Conservation (phyloP, 2,797 vertebrate species). For the Chiroxiphia lanceolata region DNA sequence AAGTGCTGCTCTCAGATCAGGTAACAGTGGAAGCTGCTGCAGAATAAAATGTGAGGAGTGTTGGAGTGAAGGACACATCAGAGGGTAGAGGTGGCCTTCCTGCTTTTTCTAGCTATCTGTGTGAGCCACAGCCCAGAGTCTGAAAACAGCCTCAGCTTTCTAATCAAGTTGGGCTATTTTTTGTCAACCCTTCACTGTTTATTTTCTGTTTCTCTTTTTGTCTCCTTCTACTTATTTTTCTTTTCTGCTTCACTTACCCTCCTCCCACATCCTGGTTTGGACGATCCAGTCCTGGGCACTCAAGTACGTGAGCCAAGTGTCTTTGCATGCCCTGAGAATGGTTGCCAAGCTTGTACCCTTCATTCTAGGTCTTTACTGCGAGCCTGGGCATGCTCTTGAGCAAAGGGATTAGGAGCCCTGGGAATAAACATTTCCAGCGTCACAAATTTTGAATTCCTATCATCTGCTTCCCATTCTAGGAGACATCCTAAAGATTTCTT, state of each 20-base stretch:
- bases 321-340: background rate
- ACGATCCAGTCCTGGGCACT: background rate
- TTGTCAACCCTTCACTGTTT: background rate
- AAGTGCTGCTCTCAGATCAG: background rate
- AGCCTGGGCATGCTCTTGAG: background rate
- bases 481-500: background rate
- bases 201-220: background rate
- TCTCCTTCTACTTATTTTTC: background rate
- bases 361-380: background rate
- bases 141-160: background rate
- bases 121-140: background rate
- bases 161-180: background rate
- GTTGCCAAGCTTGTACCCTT: background rate
- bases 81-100: background rate
- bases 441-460: background rate
- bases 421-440: background rate
- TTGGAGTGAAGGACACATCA: background rate
- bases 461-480: background rate
- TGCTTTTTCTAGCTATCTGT: background rate
- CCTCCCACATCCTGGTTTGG: background rate
- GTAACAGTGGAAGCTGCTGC: background rate
- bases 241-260: background rate
- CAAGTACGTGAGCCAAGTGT: background rate
- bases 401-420: background rate
- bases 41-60: fast-evolving